Evolutionary conservation across 2,797 vertebrate species (phyloP), one percentile per base, ranked within the genome.

Genomic region (Distichodus sexfasciatus): DNA sequence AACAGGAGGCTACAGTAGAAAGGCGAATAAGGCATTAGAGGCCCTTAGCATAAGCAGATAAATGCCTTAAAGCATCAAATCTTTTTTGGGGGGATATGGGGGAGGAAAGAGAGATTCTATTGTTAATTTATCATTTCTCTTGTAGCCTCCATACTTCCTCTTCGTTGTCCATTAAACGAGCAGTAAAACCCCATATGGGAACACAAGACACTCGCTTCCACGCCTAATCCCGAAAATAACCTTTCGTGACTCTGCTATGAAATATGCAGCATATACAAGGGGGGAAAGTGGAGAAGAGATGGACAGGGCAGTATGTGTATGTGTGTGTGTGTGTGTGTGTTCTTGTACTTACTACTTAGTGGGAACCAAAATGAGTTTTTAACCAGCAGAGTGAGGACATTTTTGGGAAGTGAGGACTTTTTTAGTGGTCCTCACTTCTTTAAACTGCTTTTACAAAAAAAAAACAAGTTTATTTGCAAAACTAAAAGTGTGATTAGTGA

Each of bases 191-290:
- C 21, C 54, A 35, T n/a, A 44, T 15, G 48, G 11, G 36, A 5
- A 28, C 60, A 50, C 46, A 36, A 72, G 44, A 50, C 46, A 66
- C 26, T 35, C 33, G 11, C 70, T 66, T 72, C 66, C 53, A 72
- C 12, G 35, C 7, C 9, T 57, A 59, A 51, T 46, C 53, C 71
- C 40, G 24, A 73, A 67, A 73, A 73, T 67, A 73, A 41, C 71
- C 55, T 61, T 54, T 35, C 38, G 31, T 47, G 29, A 61, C 62
- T 61, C 31, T 6, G 55, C 21, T 50, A 73, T 73, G 48, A 73
- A 61, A 73, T 53, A 66, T 72, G 55, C 63, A 72, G 47, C 8
- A 53, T 38, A 59, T 46, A 53, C 63, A 54, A 46, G 57, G 11
- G 40, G 26, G 47, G 21, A 1, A 14, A 55, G 17, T 38, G 40